Base-by-base conservation (phyloP, 2,888 invertebrate genomes). In the Nephrotoma flavescens region DNA sequence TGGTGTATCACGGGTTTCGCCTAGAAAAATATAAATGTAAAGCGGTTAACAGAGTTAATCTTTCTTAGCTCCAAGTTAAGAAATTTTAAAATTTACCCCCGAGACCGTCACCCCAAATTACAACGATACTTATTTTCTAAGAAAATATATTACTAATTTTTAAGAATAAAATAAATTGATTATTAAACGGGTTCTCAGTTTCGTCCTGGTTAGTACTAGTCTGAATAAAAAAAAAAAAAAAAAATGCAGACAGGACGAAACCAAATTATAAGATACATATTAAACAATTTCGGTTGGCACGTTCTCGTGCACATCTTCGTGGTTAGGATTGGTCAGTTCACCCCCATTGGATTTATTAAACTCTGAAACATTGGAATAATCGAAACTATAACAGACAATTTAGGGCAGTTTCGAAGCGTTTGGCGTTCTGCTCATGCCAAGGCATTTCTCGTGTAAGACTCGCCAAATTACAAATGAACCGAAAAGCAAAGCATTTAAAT, bases 1-100 rank as follows among this genome's bases (percentile, higher is more conserved):
- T 44, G 95, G 94, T 57, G 92, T 90, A 88, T 95, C 95, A n/a
- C 91, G 90, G 19, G 91, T 89, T 88, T 93, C 93, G 42, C 92
- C 92, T 71, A 31, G 7, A 71, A 71, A 71, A 71, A 71, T 87
- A 91, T 6, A 71, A 31, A 71, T 31, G 6, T 31, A 31, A 92
- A 88, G 31, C 6, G 71, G 5, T 71, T 9, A 31, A 31, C 31
- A 3, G 31, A 44, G 7, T 6, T 11, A 44, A 4, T 15, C 71
- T 7, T 5, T 15, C 19, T 5, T 71, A 31, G 15, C 15, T 57
- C 3, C 11, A 2, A 71, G 11, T 71, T 71, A 47, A 31, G 11
- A 71, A 71, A 31, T 31, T 31, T 9, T 9, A 71, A 12, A 71
- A 71, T 31, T 71, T 71, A 71, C 71, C 71, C 19, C 71, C 2